Conservation (phyloP, 2,888 invertebrate species). For the Protonemura montana region DNA sequence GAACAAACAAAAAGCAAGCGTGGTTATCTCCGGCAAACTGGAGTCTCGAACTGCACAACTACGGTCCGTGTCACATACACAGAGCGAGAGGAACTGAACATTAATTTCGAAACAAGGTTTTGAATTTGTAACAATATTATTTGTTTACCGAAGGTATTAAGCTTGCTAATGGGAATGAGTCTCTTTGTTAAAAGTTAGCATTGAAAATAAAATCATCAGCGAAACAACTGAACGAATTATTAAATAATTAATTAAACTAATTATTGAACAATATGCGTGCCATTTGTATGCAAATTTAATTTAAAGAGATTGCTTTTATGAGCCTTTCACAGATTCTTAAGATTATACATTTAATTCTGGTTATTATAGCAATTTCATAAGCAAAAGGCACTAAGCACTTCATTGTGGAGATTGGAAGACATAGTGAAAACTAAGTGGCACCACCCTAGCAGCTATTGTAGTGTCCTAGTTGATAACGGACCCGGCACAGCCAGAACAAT, state of each 20-base stretch:
- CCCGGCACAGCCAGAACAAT: neutral
- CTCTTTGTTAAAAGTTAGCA: constrained; percentile 5
- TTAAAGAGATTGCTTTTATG: constrained; percentile 17
- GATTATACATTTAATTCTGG: constrained; percentile 12
- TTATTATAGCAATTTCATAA: constrained; percentile 12
- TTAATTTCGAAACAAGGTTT: neutral
- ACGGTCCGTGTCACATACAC: neutral
- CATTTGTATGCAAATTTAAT: constrained; percentile 22
- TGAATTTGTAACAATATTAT: constrained; percentile 12
- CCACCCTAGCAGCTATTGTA: neutral
- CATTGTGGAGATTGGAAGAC: neutral
- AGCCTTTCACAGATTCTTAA: constrained; percentile 1
- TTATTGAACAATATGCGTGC: constrained; percentile 13
- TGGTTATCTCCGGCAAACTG: neutral
- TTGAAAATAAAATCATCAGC: neutral
- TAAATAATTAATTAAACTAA: constrained; percentile 17
- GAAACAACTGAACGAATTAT: constrained; percentile 7
- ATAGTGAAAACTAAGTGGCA: neutral
- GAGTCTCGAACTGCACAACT: neutral
- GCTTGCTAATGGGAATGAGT: neutral
- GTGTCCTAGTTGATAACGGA: neutral
- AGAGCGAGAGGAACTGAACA: neutral
- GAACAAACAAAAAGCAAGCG: neutral
- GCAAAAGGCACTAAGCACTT: constrained; percentile 3
- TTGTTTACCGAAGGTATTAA: neutral